These are phyloP conservation scores for Tetrao urogallus DNA, from an alignment of 2,113 vertebrate species.

Conservation along the genomic window DNA sequence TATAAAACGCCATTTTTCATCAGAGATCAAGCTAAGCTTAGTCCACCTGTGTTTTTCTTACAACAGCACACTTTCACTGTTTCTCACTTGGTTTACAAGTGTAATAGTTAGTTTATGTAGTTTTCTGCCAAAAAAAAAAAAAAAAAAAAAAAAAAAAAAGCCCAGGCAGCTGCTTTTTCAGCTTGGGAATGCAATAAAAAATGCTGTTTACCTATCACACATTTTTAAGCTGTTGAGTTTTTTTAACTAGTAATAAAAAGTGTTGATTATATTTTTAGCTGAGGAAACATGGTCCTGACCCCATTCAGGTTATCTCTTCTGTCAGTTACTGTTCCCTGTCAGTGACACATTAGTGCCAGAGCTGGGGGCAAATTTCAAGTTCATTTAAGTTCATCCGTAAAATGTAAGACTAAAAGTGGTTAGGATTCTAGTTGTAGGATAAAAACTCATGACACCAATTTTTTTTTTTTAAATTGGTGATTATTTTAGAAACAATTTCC, in stretches of 20 bases:
- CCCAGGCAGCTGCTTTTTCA: slow-evolving; percentile 5
- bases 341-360: slow-evolving; percentile 14
- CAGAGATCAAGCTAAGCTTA: slow-evolving; percentile 19
- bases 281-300: not conserved
- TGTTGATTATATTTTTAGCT: slow-evolving; percentile 30
- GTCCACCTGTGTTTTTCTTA: slow-evolving; percentile 17
- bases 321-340: slow-evolving; percentile 4
- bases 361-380: slow-evolving; percentile 16
- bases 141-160: not conserved
- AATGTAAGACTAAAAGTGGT: not conserved
- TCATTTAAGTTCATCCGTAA: slow-evolving; percentile 15
- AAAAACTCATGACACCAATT: not conserved
- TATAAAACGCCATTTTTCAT: slow-evolving; percentile 10
- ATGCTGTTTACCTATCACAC: slow-evolving; percentile 5
- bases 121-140: slow-evolving; percentile 28
- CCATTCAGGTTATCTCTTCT: slow-evolving; percentile 10
- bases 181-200: not conserved
- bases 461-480: not conserved
- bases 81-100: slow-evolving; percentile 17
- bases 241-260: slow-evolving; percentile 30
- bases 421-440: not conserved
- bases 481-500: not conserved
- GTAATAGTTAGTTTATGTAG: not conserved
- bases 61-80: not conserved
- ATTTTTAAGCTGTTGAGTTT: slow-evolving; percentile 31